Percentiles rank a stretch among this genome's conserved stretches.
Conservation (phyloP, 2,888 invertebrate genomes). For the Aphrophora alni region DNA sequence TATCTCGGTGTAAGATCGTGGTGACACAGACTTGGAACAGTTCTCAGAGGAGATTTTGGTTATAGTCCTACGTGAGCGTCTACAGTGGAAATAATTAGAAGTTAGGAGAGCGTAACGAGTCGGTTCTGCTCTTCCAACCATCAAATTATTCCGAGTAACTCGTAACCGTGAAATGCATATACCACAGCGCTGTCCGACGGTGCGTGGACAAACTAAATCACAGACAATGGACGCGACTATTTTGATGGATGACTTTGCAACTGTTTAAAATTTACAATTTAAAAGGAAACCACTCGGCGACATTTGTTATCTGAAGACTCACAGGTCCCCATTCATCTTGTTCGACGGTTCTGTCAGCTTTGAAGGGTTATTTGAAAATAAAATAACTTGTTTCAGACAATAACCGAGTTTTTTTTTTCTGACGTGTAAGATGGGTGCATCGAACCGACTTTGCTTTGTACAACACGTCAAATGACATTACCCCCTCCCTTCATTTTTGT, state of each 20-base stretch:
- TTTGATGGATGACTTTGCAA: constrained; percentile 5
- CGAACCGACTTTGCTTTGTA: not conserved
- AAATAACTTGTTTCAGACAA: not conserved
- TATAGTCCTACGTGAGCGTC: not conserved
- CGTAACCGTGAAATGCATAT: constrained; percentile 4
- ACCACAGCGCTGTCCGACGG: not conserved
- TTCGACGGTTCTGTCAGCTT: not conserved
- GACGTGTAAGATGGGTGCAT: not conserved
- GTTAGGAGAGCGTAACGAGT: not conserved
- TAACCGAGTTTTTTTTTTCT: not conserved
- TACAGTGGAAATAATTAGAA: not conserved
- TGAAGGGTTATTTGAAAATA: constrained; percentile 9
- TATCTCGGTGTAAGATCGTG: not conserved
- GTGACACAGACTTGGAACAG: not conserved
- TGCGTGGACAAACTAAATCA: not conserved
- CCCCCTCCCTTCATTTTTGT: too few relatives aligned
- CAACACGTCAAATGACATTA: too few relatives aligned
- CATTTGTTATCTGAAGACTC: not conserved
- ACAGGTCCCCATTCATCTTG: not conserved
- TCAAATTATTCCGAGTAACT: not conserved
- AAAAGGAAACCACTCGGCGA: not conserved
- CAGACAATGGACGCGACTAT: not conserved
- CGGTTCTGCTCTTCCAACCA: not conserved
- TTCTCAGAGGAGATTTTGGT: not conserved
- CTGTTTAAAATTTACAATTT: constrained; percentile 9